phyloP scores from a whole-genome alignment of 2,888 invertebrate species.

The Kryphioiulus occultus region DNA sequence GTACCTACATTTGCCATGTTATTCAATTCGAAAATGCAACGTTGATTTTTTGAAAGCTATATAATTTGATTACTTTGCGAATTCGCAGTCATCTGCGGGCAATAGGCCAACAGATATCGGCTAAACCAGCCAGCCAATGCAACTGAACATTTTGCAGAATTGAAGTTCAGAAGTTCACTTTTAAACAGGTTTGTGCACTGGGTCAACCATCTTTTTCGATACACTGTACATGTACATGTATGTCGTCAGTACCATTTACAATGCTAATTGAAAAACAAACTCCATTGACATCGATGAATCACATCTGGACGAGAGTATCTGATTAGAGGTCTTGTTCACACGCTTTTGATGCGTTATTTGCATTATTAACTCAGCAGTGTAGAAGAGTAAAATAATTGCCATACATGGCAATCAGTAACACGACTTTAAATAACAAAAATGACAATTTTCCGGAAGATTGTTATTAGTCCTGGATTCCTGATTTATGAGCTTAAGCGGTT shows the following conservation, averaged over 20 bases:
- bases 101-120: neutral
- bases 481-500: too few relatives aligned
- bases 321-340: neutral
- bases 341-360: neutral
- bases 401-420: too few relatives aligned
- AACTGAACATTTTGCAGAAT: neutral
- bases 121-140: neutral
- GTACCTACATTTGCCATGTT: neutral
- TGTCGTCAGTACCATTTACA: too few relatives aligned
- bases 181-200: neutral
- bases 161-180: neutral
- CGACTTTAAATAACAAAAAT: too few relatives aligned
- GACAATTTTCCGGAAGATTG: too few relatives aligned
- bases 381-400: neutral
- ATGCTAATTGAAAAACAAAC: neutral
- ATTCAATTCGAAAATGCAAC: neutral
- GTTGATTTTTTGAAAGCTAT: neutral
- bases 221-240: too few relatives aligned
- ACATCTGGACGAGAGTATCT: neutral
- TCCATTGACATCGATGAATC: neutral
- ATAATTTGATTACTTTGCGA: neutral
- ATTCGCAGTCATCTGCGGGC: neutral
- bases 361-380: neutral
- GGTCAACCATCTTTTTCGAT: neutral
- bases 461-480: too few relatives aligned